Percentiles rank a stretch among this genome's conserved stretches.
Conservation (phyloP, 2,797 vertebrate genomes). For the Philypnodon macrostomus region DNA sequence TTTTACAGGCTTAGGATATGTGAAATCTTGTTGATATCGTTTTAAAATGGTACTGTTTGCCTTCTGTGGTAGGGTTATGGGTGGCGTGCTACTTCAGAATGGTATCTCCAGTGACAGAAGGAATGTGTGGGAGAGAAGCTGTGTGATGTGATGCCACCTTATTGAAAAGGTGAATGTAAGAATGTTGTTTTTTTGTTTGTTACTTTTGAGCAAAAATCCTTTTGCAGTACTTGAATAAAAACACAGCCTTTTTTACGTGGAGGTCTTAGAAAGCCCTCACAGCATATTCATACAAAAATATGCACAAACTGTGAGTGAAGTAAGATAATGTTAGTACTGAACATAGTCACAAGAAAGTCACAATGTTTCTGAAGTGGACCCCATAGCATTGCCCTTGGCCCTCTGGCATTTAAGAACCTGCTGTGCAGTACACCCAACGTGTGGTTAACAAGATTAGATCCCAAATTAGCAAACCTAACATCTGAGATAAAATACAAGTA, state of each 20-base stretch:
- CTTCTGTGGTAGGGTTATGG: constrained; percentile 79
- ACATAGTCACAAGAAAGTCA: constrained; percentile 72
- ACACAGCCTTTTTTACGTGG: constrained; percentile 75
- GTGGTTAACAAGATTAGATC: constrained; percentile 40
- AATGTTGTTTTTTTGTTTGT: constrained; percentile 69
- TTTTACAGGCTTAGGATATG: constrained; percentile 65
- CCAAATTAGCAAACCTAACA: constrained; percentile 26
- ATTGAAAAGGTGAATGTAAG: constrained; percentile 53
- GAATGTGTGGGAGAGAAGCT: constrained; percentile 72
- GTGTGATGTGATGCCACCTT: constrained; percentile 56
- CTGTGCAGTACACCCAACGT: constrained; percentile 51
- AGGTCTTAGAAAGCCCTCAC: constrained; percentile 58
- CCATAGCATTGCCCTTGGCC: constrained; percentile 38
- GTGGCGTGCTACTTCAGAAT: constrained; percentile 68
- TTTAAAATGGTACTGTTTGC: constrained; percentile 80
- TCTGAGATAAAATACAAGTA: constrained; percentile 26
- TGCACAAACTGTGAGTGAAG: constrained; percentile 62
- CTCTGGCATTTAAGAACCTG: constrained; percentile 52
- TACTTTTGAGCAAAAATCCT: constrained; percentile 73
- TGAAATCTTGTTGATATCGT: constrained; percentile 73
- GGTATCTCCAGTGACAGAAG: constrained; percentile 75
- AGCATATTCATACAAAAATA: constrained; percentile 55
- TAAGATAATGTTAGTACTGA: constrained; percentile 57
- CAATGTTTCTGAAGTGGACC: constrained; percentile 61
- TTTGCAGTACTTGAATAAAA: constrained; percentile 85